A percentile compares a stretch with the other conserved stretches of the same genome.
These are phyloP conservation scores for Nesidiocoris tenuis DNA, from an alignment of 2,888 invertebrate genomes.

Conservation along the genomic window DNA sequence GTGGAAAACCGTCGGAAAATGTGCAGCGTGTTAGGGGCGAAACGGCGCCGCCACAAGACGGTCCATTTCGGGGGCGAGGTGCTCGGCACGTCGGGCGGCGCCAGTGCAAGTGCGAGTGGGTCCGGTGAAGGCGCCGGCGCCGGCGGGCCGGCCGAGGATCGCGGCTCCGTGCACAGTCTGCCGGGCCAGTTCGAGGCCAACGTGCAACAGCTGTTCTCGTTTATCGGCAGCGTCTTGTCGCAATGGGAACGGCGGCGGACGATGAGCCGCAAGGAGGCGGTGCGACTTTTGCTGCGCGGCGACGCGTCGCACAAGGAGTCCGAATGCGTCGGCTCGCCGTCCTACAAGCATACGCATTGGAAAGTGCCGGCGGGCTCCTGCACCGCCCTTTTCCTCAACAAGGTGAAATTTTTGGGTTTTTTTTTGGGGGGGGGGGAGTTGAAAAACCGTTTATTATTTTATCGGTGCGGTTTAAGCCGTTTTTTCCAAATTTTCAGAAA, in stretches of 20 bases:
- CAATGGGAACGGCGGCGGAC: slow-evolving; percentile 63
- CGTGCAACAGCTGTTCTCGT: slow-evolving; percentile 78
- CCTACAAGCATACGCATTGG: slow-evolving; percentile 71
- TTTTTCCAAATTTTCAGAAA: too few relatives aligned
- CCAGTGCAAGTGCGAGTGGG: slow-evolving; percentile 55
- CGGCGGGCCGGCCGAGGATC: slow-evolving; percentile 32
- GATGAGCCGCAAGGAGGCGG: slow-evolving; percentile 48
- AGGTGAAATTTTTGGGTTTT: slow-evolving; percentile 71
- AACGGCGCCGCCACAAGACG: slow-evolving; percentile 53
- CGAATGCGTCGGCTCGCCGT: slow-evolving; percentile 50
- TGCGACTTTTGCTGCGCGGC: slow-evolving; percentile 49
- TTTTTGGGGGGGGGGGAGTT: too few relatives aligned
- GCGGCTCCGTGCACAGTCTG: slow-evolving; percentile 57
- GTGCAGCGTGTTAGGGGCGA: slow-evolving; percentile 50
- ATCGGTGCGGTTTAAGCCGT: too few relatives aligned
- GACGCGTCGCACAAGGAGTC: slow-evolving; percentile 49
- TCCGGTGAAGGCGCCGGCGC: slow-evolving; percentile 52
- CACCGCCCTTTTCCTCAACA: slow-evolving; percentile 82
- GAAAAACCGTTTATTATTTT: too few relatives aligned
- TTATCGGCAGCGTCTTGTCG: slow-evolving; percentile 75
- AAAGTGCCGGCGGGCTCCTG: slow-evolving; percentile 82
- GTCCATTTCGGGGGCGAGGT: slow-evolving; percentile 54
- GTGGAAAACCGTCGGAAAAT: slow-evolving; percentile 44
- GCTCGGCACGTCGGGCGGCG: slow-evolving; percentile 53
- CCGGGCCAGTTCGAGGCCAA: slow-evolving; percentile 52